Evolutionary conservation across 2,797 vertebrate genomes (phyloP).

Genomic region (Cuniculus paca): DNA sequence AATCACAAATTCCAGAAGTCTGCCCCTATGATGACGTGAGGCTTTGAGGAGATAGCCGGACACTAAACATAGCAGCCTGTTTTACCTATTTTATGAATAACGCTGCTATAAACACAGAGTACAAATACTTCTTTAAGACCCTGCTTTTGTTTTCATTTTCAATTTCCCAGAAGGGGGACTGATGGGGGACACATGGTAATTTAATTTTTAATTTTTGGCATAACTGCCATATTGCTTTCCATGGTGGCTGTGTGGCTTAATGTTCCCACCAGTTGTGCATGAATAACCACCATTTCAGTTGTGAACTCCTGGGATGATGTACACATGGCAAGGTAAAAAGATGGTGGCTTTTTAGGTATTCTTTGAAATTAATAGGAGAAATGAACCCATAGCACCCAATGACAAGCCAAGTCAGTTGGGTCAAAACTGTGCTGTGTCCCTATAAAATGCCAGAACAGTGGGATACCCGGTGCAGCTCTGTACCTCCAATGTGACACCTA

Average conservation of each 20-base stretch:
- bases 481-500: background rate
- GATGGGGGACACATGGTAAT: background rate
- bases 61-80: too few species aligned
- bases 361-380: background rate
- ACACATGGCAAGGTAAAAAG: background rate
- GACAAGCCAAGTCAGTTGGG: background rate
- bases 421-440: background rate
- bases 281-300: background rate
- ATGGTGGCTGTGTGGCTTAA: background rate
- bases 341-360: background rate
- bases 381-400: background rate
- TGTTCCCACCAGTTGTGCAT: background rate
- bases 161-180: background rate
- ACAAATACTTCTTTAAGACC: background rate
- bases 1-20: too few species aligned
- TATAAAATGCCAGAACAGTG: background rate
- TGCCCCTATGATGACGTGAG: too few species aligned
- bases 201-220: slow-evolving; percentile 8
- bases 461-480: fast-evolving
- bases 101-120: background rate
- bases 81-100: background rate
- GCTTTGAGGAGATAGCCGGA: too few species aligned
- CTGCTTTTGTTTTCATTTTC: background rate
- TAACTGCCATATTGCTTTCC: background rate
- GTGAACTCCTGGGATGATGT: background rate